Conservation (phyloP, 2,797 vertebrate genomes). For the Otolemur crassicaudatus region DNA sequence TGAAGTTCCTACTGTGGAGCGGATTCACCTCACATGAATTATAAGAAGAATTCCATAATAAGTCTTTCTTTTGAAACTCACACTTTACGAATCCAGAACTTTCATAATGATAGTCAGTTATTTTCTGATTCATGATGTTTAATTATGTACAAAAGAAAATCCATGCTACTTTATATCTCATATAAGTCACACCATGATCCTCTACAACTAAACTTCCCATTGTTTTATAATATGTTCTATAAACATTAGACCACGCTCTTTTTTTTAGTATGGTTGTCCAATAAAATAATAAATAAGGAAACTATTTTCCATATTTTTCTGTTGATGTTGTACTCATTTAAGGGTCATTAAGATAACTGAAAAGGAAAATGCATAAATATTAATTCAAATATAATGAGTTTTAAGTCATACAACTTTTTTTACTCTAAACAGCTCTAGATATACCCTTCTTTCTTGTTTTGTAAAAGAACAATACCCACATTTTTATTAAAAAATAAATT, state of each 20-base stretch:
- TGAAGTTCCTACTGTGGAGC: background rate
- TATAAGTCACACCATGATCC: background rate
- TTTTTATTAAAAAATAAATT: background rate
- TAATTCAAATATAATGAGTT: background rate
- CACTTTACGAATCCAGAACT: background rate
- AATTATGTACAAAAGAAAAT: background rate
- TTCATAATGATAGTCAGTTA: conserved; percentile 1
- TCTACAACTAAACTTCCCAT: background rate
- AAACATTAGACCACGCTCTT: background rate
- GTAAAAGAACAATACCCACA: background rate
- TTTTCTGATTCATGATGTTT: background rate
- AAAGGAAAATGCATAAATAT: background rate
- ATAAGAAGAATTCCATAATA: background rate
- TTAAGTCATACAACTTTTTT: background rate
- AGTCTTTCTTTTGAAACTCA: background rate
- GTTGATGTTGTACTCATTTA: background rate
- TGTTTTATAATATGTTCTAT: background rate
- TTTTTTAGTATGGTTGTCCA: background rate
- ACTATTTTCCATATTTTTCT: background rate
- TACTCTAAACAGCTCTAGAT: background rate
- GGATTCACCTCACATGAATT: background rate
- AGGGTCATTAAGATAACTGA: background rate
- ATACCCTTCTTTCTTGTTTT: background rate
- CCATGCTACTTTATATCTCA: background rate
- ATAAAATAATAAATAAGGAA: background rate